Percentiles rank a stretch among this genome's conserved stretches.
Conservation (phyloP, 2,888 invertebrate species). For the Drosophila neoperkinsi region DNA sequence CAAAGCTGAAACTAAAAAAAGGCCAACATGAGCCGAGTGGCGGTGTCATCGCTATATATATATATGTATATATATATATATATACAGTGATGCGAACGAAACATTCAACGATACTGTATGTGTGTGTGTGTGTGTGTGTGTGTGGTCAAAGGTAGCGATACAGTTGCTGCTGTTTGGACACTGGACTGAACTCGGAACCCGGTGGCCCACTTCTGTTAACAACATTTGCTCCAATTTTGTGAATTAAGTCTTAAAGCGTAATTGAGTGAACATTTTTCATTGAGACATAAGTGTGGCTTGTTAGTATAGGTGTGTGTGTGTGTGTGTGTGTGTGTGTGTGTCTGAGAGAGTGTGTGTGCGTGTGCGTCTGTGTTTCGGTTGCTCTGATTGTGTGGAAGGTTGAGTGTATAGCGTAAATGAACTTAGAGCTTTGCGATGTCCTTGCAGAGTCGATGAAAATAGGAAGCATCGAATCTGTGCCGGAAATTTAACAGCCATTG, state of each 20-base stretch:
- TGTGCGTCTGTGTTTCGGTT: slow-evolving; percentile 6
- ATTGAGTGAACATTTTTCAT: slow-evolving; percentile 82
- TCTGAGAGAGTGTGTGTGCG: slow-evolving; percentile 1
- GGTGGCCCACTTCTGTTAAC: slow-evolving; percentile 64
- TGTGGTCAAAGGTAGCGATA: slow-evolving; percentile 23
- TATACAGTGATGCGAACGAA: slow-evolving; percentile 3
- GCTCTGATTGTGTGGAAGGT: slow-evolving; percentile 17
- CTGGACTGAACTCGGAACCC: slow-evolving; percentile 14
- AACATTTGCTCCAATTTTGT: slow-evolving; percentile 64
- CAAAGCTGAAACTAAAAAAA: neutral
- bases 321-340: slow-evolving; percentile 9
- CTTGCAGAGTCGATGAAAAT: slow-evolving; percentile 29
- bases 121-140: slow-evolving; percentile 10
- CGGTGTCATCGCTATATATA: slow-evolving; percentile 10
- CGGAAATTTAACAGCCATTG: slow-evolving; percentile 71
- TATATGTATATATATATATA: slow-evolving; percentile 5
- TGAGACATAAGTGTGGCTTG: slow-evolving; percentile 69
- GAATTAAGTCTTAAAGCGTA: slow-evolving; percentile 82
- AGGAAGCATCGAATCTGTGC: slow-evolving; percentile 57
- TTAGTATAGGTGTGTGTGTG: slow-evolving; percentile 16
- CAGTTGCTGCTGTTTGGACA: neutral
- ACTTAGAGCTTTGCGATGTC: slow-evolving; percentile 29
- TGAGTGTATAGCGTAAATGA: slow-evolving; percentile 50
- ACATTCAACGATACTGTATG: neutral
- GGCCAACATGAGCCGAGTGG: slow-evolving; percentile 12